These are phyloP conservation scores for Lepidocyrtoides sp. DNA, from an alignment of 2,888 invertebrate species.

Conservation along the genomic window DNA sequence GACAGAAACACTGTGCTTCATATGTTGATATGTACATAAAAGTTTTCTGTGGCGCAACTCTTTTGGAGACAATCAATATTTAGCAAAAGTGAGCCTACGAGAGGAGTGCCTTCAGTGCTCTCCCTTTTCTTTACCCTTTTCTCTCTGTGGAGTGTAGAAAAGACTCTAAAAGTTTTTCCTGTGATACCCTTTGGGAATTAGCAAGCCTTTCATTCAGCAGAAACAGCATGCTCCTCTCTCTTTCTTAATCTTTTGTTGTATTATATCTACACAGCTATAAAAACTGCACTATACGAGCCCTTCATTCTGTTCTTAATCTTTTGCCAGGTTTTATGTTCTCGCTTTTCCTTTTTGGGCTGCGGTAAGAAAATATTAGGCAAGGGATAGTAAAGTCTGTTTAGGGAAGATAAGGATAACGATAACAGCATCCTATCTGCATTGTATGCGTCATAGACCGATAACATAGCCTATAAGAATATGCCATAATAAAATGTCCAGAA, in stretches of 20 bases:
- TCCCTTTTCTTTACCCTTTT: slow-evolving; percentile 5
- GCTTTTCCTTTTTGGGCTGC: no score
- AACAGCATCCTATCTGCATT: no score
- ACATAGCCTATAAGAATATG: no score
- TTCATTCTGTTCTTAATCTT: slow-evolving; percentile 4
- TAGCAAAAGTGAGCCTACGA: slow-evolving; percentile 35
- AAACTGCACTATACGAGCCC: not conserved
- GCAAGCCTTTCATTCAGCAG: slow-evolving; percentile 26
- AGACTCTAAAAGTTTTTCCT: slow-evolving; percentile 30
- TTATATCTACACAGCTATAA: not conserved
- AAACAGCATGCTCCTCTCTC: not conserved
- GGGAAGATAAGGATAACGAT: no score
- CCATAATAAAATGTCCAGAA: no score
- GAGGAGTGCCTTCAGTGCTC: not conserved
- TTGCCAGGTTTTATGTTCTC: not conserved
- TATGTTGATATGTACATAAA: not conserved
- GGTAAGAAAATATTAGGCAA: no score
- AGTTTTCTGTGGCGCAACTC: slow-evolving; percentile 76
- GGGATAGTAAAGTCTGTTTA: no score
- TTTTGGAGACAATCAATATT: slow-evolving; percentile 80
- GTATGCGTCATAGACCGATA: no score
- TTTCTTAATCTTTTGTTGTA: not conserved
- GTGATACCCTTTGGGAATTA: slow-evolving; percentile 64
- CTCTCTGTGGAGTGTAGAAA: slow-evolving; percentile 13
- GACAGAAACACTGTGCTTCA: not conserved